Conservation (phyloP, 2,888 invertebrate genomes). For the Drosophila anceps region DNA sequence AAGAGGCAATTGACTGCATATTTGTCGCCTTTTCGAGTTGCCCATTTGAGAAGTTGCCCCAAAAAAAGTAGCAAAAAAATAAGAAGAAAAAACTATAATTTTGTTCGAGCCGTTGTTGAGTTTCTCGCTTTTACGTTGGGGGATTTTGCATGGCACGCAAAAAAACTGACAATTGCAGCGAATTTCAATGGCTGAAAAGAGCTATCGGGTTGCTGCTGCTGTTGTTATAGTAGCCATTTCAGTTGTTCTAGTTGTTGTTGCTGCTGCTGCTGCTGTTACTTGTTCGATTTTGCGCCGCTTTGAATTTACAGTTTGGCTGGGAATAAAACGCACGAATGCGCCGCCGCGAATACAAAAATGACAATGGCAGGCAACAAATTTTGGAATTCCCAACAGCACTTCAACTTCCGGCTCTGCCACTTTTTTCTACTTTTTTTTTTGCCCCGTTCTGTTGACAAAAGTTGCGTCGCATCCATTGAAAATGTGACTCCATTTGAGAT, state of each 20-base stretch:
- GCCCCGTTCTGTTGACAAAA: constrained; percentile 54
- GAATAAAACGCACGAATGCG: constrained; percentile 80
- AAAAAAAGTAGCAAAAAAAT: neutral
- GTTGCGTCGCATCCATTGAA: constrained; percentile 59
- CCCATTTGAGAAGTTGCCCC: constrained; percentile 26
- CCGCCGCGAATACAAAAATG: constrained; percentile 73
- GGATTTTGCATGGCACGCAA: constrained; percentile 58
- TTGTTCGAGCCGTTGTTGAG: constrained; percentile 54
- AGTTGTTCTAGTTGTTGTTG: constrained; percentile 14
- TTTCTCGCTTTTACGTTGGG: constrained; percentile 40
- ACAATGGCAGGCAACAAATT: constrained; percentile 80
- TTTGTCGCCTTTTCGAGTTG: constrained; percentile 9
- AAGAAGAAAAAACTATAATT: constrained; percentile 62
- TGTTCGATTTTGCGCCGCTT: constrained; percentile 76
- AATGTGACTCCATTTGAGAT: constrained; percentile 80
- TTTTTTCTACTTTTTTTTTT: constrained; percentile 21
- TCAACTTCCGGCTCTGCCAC: constrained; percentile 73
- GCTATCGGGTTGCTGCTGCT: constrained; percentile 27
- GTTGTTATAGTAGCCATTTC: constrained; percentile 6
- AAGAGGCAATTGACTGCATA: constrained; percentile 10
- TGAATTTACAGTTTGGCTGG: constrained; percentile 78
- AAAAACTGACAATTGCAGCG: constrained; percentile 68
- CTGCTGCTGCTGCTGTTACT: constrained; percentile 20
- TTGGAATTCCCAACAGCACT: constrained; percentile 80
- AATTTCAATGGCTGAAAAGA: constrained; percentile 70